These are phyloP conservation scores for Pemphredon lugubris DNA, from an alignment of 2,888 invertebrate species.

Conservation along the genomic window DNA sequence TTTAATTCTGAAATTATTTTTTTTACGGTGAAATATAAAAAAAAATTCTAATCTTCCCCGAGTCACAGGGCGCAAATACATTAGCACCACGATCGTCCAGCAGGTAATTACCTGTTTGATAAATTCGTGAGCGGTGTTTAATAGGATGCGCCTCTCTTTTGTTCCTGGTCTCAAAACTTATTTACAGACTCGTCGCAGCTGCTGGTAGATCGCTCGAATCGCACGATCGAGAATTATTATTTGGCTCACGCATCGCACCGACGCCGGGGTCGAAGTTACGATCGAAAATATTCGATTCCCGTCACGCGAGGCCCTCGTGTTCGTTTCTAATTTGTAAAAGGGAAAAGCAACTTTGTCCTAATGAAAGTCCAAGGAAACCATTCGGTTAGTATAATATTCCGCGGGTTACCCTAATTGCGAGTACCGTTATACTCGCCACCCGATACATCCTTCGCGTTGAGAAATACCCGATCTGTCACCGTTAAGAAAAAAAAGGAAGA, in stretches of 20 bases:
- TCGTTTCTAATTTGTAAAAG: slow-evolving; percentile 28
- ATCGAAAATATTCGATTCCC: slow-evolving; percentile 33
- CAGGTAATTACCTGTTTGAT: too few relatives aligned
- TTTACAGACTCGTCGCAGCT: slow-evolving; percentile 44
- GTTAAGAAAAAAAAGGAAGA: background rate
- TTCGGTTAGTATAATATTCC: slow-evolving; percentile 2
- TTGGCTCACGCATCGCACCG: slow-evolving; percentile 54
- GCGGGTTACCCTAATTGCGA: slow-evolving; percentile 24
- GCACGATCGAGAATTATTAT: slow-evolving; percentile 56
- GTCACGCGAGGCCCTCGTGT: slow-evolving; percentile 45
- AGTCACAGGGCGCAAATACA: too few relatives aligned
- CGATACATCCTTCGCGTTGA: slow-evolving; percentile 3
- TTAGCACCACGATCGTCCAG: too few relatives aligned
- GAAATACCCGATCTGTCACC: background rate
- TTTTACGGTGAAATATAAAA: too few relatives aligned
- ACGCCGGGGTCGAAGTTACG: slow-evolving; percentile 16
- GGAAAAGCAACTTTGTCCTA: slow-evolving; percentile 14
- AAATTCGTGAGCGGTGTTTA: too few relatives aligned
- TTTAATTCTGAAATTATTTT: too few relatives aligned
- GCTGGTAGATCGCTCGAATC: slow-evolving; percentile 42
- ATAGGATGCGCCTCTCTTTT: too few relatives aligned
- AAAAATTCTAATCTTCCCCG: too few relatives aligned
- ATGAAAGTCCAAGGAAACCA: slow-evolving; percentile 26
- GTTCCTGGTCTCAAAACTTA: slow-evolving; percentile 28
- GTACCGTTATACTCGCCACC: slow-evolving; percentile 7